These are phyloP conservation scores for Neogale vison DNA, from an alignment of 2,113 vertebrate genomes.

Conservation along the genomic window DNA sequence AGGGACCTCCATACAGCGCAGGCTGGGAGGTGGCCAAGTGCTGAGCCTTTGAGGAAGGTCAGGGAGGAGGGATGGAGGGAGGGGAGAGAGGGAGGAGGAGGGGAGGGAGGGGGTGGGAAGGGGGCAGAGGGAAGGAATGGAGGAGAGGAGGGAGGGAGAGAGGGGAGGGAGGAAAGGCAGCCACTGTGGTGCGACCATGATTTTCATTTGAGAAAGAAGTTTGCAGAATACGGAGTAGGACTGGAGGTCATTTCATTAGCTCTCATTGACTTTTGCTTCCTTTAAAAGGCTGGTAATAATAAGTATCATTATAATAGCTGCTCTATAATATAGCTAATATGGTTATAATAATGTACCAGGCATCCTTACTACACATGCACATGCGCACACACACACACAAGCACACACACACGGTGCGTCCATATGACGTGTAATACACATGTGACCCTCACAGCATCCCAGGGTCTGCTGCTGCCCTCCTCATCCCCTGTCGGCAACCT, in stretches of 20 bases:
- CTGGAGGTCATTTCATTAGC: background rate
- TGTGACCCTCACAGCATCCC: rapidly evolving
- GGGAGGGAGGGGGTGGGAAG: background rate
- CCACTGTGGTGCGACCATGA: rapidly evolving
- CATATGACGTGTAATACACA: too few species aligned
- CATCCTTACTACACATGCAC: too few species aligned
- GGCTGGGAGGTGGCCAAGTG: background rate
- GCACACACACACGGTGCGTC: background rate
- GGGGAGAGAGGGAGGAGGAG: background rate
- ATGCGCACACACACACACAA: too few species aligned
- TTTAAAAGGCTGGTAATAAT: background rate
- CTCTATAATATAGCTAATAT: too few species aligned
- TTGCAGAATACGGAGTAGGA: background rate
- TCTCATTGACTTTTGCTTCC: background rate
- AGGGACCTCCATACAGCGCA: background rate
- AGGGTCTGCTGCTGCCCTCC: background rate
- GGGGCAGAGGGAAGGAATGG: background rate
- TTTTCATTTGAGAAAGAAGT: background rate
- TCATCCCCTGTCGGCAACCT: background rate
- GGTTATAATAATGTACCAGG: background rate
- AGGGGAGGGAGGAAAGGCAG: background rate
- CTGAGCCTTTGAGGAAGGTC: background rate
- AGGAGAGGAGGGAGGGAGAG: background rate
- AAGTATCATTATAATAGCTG: background rate
- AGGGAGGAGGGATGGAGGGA: background rate